phyloP scores from a whole-genome alignment of 2,797 vertebrate genomes.

The Austrolebias charrua region DNA sequence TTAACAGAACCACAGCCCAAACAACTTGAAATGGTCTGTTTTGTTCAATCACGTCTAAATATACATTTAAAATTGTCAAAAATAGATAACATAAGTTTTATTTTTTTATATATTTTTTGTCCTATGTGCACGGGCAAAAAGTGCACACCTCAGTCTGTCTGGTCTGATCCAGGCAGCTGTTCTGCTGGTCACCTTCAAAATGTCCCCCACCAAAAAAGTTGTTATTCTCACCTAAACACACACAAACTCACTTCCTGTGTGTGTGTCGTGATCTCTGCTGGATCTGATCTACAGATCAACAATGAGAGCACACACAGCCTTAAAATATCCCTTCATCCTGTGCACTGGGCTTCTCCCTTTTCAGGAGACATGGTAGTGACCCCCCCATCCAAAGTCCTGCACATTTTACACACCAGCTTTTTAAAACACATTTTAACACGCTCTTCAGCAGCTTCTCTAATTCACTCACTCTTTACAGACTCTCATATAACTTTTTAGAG shows the following conservation, averaged over 20 bases:
- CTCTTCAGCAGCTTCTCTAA: too few species aligned
- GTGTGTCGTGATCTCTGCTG: slow-evolving; percentile 42
- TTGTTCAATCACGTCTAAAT: not conserved
- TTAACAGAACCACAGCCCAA: not conserved
- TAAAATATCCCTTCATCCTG: not conserved
- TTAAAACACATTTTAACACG: too few species aligned
- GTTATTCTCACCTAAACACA: not conserved
- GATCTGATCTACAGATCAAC: slow-evolving; percentile 17
- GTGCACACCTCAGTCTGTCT: not conserved
- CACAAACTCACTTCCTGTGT: slow-evolving; percentile 11
- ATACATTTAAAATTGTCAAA: not conserved
- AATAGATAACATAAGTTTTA: too few species aligned
- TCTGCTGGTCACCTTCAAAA: slow-evolving; percentile 54
- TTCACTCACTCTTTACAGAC: too few species aligned
- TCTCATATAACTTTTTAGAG: too few species aligned
- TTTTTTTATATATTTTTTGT: too few species aligned
- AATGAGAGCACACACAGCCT: slow-evolving; percentile 9
- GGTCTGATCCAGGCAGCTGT: slow-evolving; percentile 9
- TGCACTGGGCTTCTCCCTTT: too few species aligned
- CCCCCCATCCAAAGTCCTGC: too few species aligned
- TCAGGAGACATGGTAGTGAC: not conserved
- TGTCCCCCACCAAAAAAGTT: slow-evolving; percentile 13
- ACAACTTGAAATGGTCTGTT: not conserved
- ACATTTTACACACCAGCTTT: too few species aligned
- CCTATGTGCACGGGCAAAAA: not conserved